Base-by-base conservation (phyloP, 2,888 invertebrate genomes). In the Syrista parreyssii region DNA sequence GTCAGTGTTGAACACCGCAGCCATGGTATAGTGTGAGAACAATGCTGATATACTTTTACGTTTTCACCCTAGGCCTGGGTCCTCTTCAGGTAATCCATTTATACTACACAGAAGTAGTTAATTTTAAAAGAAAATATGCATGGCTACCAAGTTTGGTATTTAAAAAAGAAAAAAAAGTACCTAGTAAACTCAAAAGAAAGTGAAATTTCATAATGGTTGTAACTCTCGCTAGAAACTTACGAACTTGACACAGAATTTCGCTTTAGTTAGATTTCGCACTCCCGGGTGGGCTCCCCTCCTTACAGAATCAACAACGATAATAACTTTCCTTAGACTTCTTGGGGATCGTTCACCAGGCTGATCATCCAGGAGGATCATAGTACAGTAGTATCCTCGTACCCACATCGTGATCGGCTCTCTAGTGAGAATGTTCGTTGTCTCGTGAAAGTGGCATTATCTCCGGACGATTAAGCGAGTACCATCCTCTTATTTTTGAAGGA, bases 251-350 rank as follows among this genome's bases (percentile, higher is more conserved):
- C 23, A 55, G 23, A 55, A 55, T 55, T 55, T 23, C 55, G 23
- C 23, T 9, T 55, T 23, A 23, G 23, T 23, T 23, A 55, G 55
- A 23, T 9, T 55, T 55, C 55, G 55, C 55, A 55, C 55, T 55
- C 55, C 23, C 55, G 55, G 55, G 55, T 55, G 6, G 23, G 55
- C 23, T 77, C 82, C 86, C 83, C 85, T 84, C 79, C 82, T 79
- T 81, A 78, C 79, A 79, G 79, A 75, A 71, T 71, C 34, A 74
- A 77, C 79, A 79, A 76, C 76, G 78, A 81, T 86, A 83, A 85
- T 86, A 86, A 86, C 87, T 88, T 87, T 87, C 87, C 84, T 87
- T 84, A 81, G 82, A 81, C 81, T 81, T 82, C 81, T 79, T 78
- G 79, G 79, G 30, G 31, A 33, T 32, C n/a, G n/a, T 34, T 77